Evolutionary conservation across 2,113 vertebrate species (phyloP), one percentile per base, ranked within the genome.

Genomic region (Micromys minutus): DNA sequence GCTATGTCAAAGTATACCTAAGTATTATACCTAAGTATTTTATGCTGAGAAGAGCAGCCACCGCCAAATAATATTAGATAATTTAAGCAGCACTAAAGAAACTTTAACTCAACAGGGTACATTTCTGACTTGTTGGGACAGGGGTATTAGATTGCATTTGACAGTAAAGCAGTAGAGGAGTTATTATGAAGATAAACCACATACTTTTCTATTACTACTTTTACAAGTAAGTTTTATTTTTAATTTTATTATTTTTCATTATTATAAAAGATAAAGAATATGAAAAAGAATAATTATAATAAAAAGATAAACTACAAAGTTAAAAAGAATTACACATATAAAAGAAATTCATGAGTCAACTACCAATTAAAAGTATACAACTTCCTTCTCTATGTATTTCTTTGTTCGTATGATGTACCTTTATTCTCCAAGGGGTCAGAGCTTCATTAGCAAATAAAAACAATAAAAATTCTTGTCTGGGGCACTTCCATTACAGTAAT

Each of bases 1-100:
- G 29, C 45, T 87, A 9, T 34, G 57, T 50, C 57, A 19, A n/a
- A 76, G 3, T 17, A 52, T n/a, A n/a, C n/a, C n/a, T n/a, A n/a
- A n/a, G n/a, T 57, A 65, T 26, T 6, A 16, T 77, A 45, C 50
- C 24, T 86, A 96, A 89, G 47, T 83, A 87, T 81, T 89, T 94
- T 79, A 74, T 87, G 34, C 61, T 87, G 47, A 22, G 36, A 87
- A 83, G 94, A 81, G 4, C 4, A n/a, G 63, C n/a, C 39, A 17
- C 5, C 57, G 42, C 4, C 1, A 5, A 26, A n/a, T 19, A 76
- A 31, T 31, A 21, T 52, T 45, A 85, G 13, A 13, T 0, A 39
- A 57, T 39, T 71, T n/a, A 90, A 89, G 69, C 5, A 80, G 17
- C 22, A 13, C 39, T 84, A 45, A 16, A 34, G 76, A 91, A 79